Conservation (phyloP, 2,888 invertebrate species). For the Chrysolina americana region DNA sequence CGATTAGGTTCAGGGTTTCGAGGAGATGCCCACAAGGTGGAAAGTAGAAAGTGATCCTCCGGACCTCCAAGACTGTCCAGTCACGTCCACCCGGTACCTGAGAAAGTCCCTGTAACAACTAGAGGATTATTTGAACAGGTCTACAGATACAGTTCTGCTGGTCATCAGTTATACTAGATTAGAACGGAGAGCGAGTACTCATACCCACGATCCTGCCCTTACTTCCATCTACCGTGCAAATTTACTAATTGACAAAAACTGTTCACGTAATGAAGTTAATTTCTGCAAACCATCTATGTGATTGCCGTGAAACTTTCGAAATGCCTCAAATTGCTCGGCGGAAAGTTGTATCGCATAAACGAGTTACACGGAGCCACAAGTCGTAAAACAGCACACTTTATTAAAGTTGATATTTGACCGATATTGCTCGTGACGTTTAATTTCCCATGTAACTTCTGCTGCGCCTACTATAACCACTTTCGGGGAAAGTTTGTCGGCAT, state of each 20-base stretch:
- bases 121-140: too few relatives aligned
- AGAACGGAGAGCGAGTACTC: too few relatives aligned
- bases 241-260: background rate
- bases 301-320: conserved; percentile 4
- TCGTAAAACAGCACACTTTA: conserved; percentile 41
- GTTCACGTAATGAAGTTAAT: background rate
- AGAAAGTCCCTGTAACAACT: too few relatives aligned
- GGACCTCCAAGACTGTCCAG: too few relatives aligned
- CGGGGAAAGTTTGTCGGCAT: background rate
- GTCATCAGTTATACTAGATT: too few relatives aligned
- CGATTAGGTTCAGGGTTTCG: too few relatives aligned
- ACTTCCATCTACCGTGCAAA: background rate
- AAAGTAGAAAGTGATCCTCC: too few relatives aligned
- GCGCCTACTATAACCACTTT: conserved; percentile 27
- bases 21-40: too few relatives aligned
- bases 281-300: background rate
- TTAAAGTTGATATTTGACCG: conserved; percentile 53
- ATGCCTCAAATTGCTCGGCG: background rate
- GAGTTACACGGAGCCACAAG: conserved; percentile 1
- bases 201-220: too few relatives aligned
- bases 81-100: too few relatives aligned
- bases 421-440: conserved; percentile 52
- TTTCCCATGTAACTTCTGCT: conserved; percentile 37
- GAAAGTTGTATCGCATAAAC: conserved; percentile 15
- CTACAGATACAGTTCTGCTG: too few relatives aligned